A percentile compares a stretch with the other conserved stretches of the same genome.
Evolutionary conservation across 1,140 invertebrate genomes (phyloP).

Genomic region (Archivesica marissinica): DNA sequence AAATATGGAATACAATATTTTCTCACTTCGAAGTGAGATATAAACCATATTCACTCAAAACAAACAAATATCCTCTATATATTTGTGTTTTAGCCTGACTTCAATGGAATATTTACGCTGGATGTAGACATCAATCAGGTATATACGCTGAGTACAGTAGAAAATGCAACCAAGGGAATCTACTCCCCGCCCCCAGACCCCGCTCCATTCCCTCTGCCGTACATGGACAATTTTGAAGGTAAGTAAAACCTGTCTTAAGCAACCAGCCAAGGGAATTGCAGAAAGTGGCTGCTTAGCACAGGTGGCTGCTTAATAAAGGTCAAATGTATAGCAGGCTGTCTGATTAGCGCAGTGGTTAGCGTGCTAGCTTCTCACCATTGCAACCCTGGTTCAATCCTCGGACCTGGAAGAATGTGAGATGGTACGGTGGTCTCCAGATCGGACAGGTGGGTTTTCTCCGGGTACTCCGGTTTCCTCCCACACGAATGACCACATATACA

Average conservation of each 20-base stretch:
- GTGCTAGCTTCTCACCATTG: too few species aligned
- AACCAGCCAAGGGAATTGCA: background rate
- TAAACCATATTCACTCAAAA: background rate
- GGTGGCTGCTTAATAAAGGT: too few species aligned
- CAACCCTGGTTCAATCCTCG: too few species aligned
- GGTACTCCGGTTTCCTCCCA: too few species aligned
- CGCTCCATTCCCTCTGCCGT: slow-evolving; percentile 50
- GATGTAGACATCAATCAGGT: slow-evolving; percentile 33
- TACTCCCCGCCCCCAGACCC: slow-evolving; percentile 33
- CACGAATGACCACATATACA: too few species aligned
- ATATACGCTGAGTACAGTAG: slow-evolving; percentile 49
- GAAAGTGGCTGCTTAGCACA: too few species aligned
- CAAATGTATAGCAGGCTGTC: too few species aligned
- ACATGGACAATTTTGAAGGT: slow-evolving; percentile 60
- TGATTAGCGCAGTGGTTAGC: too few species aligned
- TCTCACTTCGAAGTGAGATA: background rate
- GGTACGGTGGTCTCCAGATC: too few species aligned
- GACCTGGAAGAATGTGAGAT: too few species aligned
- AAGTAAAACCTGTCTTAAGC: background rate
- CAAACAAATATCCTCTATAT: background rate
- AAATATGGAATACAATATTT: too few species aligned
- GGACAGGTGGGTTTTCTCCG: too few species aligned
- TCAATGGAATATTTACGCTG: slow-evolving; percentile 16
- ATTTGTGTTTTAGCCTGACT: background rate
- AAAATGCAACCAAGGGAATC: slow-evolving; percentile 19